Evolutionary conservation across 2,797 vertebrate species (phyloP).

Genomic region (Gymnodraco acuticeps): DNA sequence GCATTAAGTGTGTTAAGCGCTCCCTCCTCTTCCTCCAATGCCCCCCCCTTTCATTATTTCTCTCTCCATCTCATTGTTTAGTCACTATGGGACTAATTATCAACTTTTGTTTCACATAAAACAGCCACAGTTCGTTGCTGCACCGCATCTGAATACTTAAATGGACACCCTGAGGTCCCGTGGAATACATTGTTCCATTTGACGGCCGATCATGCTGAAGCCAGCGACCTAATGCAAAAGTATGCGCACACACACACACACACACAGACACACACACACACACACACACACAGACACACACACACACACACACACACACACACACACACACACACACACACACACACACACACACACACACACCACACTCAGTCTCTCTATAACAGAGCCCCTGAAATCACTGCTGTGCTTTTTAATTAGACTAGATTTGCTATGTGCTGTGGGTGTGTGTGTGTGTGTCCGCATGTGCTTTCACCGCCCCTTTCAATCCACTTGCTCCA

Average conservation of each 20-base stretch:
- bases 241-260: slow-evolving; percentile 30
- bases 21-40: slow-evolving; percentile 62
- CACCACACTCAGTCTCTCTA: slow-evolving; percentile 41
- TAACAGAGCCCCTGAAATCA: slow-evolving; percentile 71
- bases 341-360: slow-evolving; percentile 23
- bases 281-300: not conserved
- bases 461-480: slow-evolving; percentile 51
- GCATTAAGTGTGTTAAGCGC: slow-evolving; percentile 86
- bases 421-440: slow-evolving; percentile 68
- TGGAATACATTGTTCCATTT: slow-evolving; percentile 93
- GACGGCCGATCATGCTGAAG: slow-evolving; percentile 85
- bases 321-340: not conserved
- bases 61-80: slow-evolving; percentile 89
- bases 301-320: not conserved
- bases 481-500: slow-evolving; percentile 70
- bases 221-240: slow-evolving; percentile 73
- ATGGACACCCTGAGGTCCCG: slow-evolving; percentile 95
- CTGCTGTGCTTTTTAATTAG: slow-evolving; percentile 83
- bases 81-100: slow-evolving; percentile 99
- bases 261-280: not conserved
- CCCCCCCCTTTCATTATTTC: slow-evolving; percentile 38
- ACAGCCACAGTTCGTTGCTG: slow-evolving; percentile 88
- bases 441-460: slow-evolving; percentile 24
- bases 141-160: slow-evolving; percentile 87
- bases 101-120: slow-evolving; percentile 91